Evolutionary conservation across 2,797 vertebrate genomes (phyloP).

Genomic region (Bryconaethiops microstoma): DNA sequence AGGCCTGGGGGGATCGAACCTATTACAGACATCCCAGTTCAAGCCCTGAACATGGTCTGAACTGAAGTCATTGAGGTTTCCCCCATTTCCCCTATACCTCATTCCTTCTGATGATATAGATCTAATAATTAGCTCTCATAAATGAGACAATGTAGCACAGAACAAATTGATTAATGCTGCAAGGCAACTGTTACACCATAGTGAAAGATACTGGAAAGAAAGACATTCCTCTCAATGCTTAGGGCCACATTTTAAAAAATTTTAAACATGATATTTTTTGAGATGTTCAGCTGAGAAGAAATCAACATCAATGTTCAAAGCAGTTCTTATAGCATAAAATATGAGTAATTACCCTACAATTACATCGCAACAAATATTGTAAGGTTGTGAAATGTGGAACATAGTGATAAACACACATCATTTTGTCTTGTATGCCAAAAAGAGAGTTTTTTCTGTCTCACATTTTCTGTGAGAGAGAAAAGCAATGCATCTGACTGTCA

Average conservation of each 20-base stretch:
- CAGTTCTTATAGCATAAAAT: conserved; percentile 5
- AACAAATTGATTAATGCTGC: background rate
- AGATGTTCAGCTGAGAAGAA: too few relatives aligned
- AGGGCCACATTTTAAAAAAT: too few relatives aligned
- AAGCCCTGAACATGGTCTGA: conserved; percentile 15
- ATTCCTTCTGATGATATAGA: conserved; percentile 37
- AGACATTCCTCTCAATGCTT: background rate
- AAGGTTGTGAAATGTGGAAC: too few relatives aligned
- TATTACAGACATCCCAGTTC: conserved; percentile 41
- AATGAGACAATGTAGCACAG: background rate
- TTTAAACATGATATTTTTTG: too few relatives aligned
- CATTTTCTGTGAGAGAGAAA: conserved; percentile 59
- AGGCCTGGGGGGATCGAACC: conserved; percentile 30
- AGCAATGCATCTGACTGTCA: conserved; percentile 50
- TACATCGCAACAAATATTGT: too few relatives aligned
- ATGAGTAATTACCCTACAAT: too few relatives aligned
- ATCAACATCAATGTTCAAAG: too few relatives aligned
- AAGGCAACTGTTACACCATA: background rate
- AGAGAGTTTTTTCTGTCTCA: conserved; percentile 64
- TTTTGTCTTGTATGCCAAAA: background rate
- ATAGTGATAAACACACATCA: too few relatives aligned
- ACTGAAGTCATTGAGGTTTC: conserved; percentile 18
- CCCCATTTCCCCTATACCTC: conserved; percentile 9
- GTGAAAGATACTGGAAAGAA: background rate
- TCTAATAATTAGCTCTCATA: conserved; percentile 9